Conservation (phyloP, 2,888 invertebrate genomes). For the Tridacna gigas region DNA sequence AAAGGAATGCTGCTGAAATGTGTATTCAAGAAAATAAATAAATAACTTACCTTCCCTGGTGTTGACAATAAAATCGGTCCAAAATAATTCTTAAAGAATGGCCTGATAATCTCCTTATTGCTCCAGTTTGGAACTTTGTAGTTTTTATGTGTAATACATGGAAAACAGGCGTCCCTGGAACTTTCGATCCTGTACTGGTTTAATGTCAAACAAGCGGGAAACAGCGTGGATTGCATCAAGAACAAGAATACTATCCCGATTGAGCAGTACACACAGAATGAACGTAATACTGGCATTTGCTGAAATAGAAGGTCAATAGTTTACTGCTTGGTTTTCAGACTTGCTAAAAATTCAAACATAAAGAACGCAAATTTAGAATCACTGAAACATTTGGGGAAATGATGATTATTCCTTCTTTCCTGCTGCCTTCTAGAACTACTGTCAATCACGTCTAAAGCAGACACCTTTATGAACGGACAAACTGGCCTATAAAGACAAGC, state of each 20-base stretch:
- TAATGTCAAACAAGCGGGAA: slow-evolving; percentile 90
- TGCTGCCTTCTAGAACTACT: too few species aligned
- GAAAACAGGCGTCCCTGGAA: slow-evolving; percentile 75
- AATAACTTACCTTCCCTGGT: slow-evolving; percentile 88
- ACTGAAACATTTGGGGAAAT: too few species aligned
- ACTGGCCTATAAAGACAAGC: too few species aligned
- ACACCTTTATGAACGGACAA: too few species aligned
- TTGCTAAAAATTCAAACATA: too few species aligned
- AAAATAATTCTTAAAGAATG: slow-evolving; percentile 88
- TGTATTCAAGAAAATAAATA: too few species aligned
- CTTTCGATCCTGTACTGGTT: slow-evolving; percentile 87
- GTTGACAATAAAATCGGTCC: slow-evolving; percentile 89
- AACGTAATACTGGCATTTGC: slow-evolving; percentile 90
- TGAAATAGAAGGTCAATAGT: slow-evolving; percentile 26
- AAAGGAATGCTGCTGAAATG: too few species aligned
- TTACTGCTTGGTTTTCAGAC: too few species aligned
- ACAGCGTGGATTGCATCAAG: slow-evolving; percentile 89
- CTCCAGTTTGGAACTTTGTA: slow-evolving; percentile 87
- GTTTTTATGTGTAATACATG: slow-evolving; percentile 88
- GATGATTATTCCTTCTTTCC: too few species aligned
- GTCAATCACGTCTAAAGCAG: too few species aligned
- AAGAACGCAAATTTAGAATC: too few species aligned
- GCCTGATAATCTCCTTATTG: slow-evolving; percentile 87
- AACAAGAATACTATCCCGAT: slow-evolving; percentile 91
- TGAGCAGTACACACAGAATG: slow-evolving; percentile 93